Conservation (phyloP, 2,797 vertebrate genomes). For the Rhodeus uyekii region DNA sequence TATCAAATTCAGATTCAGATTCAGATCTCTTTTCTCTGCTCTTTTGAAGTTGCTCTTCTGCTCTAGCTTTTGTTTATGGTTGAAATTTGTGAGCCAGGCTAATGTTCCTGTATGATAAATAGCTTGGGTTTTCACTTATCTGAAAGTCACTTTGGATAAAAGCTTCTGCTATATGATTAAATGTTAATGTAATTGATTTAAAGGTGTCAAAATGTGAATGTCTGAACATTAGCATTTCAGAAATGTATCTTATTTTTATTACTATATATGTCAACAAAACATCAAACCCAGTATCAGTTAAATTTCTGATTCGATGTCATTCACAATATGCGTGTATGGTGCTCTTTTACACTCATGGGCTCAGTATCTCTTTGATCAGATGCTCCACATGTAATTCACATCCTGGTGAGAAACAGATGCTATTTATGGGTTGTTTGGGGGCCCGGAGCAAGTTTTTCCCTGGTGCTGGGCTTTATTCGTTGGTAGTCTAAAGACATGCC, state of each 20-base stretch:
- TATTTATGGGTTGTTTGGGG: slow-evolving; percentile 43
- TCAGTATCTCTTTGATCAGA: slow-evolving; percentile 45
- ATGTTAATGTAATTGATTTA: slow-evolving; percentile 24
- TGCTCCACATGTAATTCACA: slow-evolving; percentile 24
- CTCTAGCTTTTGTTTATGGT: slow-evolving; percentile 28
- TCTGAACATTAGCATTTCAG: slow-evolving; percentile 8
- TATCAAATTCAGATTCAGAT: slow-evolving; percentile 21
- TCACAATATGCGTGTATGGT: slow-evolving; percentile 11
- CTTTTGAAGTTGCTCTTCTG: not conserved
- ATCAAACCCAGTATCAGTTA: not conserved
- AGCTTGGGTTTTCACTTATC: slow-evolving; percentile 17
- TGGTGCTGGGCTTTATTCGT: slow-evolving; percentile 33
- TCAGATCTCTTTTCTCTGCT: slow-evolving; percentile 9
- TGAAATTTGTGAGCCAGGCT: not conserved
- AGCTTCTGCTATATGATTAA: slow-evolving; percentile 22
- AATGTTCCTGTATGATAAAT: slow-evolving; percentile 38
- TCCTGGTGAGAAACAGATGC: slow-evolving; percentile 43
- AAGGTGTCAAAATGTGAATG: not conserved
- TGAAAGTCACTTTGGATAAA: slow-evolving; percentile 11
- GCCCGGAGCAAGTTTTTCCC: slow-evolving; percentile 29
- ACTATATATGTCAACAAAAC: not conserved
- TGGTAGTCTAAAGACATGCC: slow-evolving; percentile 44
- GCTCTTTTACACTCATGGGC: slow-evolving; percentile 24
- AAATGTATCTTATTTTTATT: slow-evolving; percentile 32
- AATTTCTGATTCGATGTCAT: slow-evolving; percentile 16